Evolutionary conservation across 2,797 vertebrate species (phyloP), one percentile per base, ranked within the genome.

Genomic region (Telmatherina bonti): DNA sequence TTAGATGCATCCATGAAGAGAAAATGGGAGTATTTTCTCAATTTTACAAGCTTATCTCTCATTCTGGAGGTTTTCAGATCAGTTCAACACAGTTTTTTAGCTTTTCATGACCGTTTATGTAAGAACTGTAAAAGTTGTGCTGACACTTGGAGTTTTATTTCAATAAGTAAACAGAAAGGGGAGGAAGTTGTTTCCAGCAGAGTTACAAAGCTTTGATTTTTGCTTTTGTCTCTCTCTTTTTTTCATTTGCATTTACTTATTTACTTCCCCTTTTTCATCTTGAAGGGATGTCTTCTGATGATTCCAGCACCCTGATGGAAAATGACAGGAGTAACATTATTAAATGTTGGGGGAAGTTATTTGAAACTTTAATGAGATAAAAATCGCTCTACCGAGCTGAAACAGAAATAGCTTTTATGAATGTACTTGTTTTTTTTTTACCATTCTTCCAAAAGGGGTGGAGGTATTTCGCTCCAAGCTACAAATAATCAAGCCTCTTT

Each of bases 1-100:
- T 86, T 85, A 84, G 73, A 87, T 80, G 78, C 85, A 86, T 83
- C 79, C 84, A 61, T 3, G 15, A 53, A 10, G 61, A 81, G 79
- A 71, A 83, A 78, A 89, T 82, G 55, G 55, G 70, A 83, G 78
- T 78, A 47, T 75, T 76, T 53, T 68, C 63, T 84, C 41, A 35
- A n/a, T 77, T 82, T 74, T 64, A 79, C 74, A 71, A 73, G n/a
- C 56, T 74, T 62, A 70, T 70, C 58, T 85, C 47, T 72, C 33
- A 76, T 71, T 71, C 54, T 76, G 74, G 58, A 51, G 38, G 54
- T 68, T 29, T 76, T 82, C 58, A 61, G 67, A 85, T 81, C 62
- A 53, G 67, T 78, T 53, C 43, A 57, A 74, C 29, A 7, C 38
- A 27, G 27, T 66, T 67, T 81, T 73, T 55, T n/a, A 51, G 58